Conservation (phyloP, 2,113 vertebrate genomes). For the Stercorarius parasiticus region DNA sequence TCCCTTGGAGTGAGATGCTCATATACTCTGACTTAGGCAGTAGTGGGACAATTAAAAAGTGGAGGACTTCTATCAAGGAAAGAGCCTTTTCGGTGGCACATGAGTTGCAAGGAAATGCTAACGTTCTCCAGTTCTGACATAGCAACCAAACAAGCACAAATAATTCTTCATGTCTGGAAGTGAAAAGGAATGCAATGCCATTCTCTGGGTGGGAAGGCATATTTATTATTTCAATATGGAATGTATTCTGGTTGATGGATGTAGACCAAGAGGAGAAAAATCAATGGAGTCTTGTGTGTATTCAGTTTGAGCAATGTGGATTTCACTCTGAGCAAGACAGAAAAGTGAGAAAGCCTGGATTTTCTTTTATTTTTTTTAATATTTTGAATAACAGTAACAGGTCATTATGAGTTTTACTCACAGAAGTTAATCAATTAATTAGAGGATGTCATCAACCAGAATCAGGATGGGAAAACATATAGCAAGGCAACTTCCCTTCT, state of each 20-base stretch:
- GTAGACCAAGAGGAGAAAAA: constrained; percentile 34
- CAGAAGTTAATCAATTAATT: background rate
- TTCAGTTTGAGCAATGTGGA: background rate
- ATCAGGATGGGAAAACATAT: background rate
- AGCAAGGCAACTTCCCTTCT: background rate
- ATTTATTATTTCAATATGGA: constrained; percentile 51
- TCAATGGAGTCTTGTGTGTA: background rate
- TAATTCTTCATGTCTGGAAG: background rate
- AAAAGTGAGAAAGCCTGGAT: background rate
- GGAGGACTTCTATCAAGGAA: background rate
- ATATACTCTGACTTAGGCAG: background rate
- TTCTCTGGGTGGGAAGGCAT: background rate
- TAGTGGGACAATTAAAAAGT: background rate
- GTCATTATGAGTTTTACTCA: background rate
- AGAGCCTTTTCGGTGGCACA: background rate
- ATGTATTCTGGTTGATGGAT: constrained; percentile 28
- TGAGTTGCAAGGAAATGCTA: background rate
- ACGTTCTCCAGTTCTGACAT: background rate
- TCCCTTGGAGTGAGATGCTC: background rate
- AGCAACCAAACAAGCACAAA: constrained; percentile 24
- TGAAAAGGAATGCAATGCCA: background rate
- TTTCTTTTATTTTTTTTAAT: background rate
- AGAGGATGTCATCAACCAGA: background rate
- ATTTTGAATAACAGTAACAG: background rate
- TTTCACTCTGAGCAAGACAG: background rate